Evolutionary conservation across 2,113 vertebrate genomes (phyloP), one percentile per base, ranked within the genome.

Genomic region (Neopipo cinnamomea): DNA sequence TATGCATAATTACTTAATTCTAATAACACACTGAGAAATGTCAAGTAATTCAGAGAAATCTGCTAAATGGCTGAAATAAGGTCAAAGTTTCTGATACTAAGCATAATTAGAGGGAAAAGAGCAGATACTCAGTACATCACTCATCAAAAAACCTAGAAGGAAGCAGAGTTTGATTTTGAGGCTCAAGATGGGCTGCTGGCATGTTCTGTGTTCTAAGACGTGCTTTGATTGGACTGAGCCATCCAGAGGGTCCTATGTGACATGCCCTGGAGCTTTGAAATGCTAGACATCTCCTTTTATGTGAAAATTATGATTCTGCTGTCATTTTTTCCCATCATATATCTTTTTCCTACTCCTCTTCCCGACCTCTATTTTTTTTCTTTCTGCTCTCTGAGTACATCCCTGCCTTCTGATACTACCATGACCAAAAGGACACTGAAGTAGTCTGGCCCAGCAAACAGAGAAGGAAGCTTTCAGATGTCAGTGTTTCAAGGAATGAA

Each of bases 401-500:
- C 17, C 25, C 28, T 46, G 37, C 85, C 35, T 84, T 73, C 37
- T 81, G 46, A 78, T 88, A 55, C 55, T 74, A 35, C 49, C 33
- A 62, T 30, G 47, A 86, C 47, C 52, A 59, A 91, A 80, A 86
- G 41, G 53, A 89, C 53, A 73, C 27, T 76, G 53, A 85, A 82
- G 71, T 59, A 30, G 63, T 86, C 59, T 80, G 58, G 67, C 76
- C 63, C 68, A 42, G 67, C 30, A 90, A 88, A 91, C 37, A 72
- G 23, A 89, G 68, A n/a, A 67, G 37, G 49, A 88, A 21, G n/a
- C 25, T 81, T 96, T 94, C 80, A 96, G 80, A 93, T 75, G 42
- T 62, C 68, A 77, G n/a, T 50, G n/a, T 89, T 41, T 84, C 37
- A 46, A 49, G 35, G 27, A 89, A 80, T 59, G 80, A 91, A 79